Evolutionary conservation across 2,888 invertebrate genomes (phyloP).

Genomic region (Sialis lutaria): DNA sequence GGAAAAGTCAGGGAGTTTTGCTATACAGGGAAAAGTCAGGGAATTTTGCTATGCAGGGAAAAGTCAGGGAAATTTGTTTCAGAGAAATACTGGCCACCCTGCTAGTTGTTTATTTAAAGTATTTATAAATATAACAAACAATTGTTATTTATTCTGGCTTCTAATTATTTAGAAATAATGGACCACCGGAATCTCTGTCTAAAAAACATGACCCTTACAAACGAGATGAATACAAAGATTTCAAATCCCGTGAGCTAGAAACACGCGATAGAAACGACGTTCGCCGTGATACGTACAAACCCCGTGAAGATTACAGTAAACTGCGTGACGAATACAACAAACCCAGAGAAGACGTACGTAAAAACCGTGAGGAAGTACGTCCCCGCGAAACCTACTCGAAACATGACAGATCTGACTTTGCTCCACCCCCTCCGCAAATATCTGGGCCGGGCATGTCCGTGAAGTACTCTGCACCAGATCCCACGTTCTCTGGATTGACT

Average conservation of each 20-base stretch:
- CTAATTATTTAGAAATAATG: neutral
- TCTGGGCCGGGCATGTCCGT: neutral
- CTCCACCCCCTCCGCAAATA: conserved; percentile 2
- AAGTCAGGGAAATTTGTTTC: too few species aligned
- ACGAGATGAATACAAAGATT: conserved; percentile 1
- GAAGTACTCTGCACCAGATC: neutral
- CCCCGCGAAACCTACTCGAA: neutral
- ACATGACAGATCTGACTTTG: conserved; percentile 2
- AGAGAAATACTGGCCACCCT: too few species aligned
- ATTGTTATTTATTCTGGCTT: conserved; percentile 10
- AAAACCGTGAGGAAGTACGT: neutral
- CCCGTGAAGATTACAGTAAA: neutral
- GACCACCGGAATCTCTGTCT: neutral
- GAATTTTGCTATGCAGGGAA: too few species aligned
- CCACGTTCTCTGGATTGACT: neutral
- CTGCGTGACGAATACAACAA: neutral
- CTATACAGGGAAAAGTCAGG: too few species aligned
- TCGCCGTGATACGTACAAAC: neutral
- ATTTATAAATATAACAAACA: too few species aligned
- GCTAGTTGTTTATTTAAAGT: too few species aligned
- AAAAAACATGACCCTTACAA: conserved; percentile 4
- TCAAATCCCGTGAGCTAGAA: neutral
- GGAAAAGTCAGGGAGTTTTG: too few species aligned
- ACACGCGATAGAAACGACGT: neutral
- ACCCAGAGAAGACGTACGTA: neutral